phyloP scores from a whole-genome alignment of 2,888 invertebrate genomes.

The Ctena decussata region DNA sequence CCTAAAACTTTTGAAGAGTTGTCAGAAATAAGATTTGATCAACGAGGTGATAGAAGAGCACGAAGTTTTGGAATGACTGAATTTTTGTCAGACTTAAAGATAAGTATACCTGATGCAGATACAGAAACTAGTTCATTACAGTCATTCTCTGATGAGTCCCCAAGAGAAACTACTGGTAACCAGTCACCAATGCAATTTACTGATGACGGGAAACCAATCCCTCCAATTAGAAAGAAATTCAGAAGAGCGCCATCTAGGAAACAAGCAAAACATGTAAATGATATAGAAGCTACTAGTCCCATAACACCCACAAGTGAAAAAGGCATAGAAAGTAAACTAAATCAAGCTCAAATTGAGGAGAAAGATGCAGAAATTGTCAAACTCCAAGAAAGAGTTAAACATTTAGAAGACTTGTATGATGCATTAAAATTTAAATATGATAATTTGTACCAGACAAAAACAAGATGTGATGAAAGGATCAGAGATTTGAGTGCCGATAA shows the following conservation, averaged over 20 bases:
- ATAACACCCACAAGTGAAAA: neutral
- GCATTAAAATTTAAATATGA: constrained; percentile 43
- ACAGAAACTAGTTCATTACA: neutral
- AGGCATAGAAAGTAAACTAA: neutral
- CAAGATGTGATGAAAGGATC: constrained; percentile 63
- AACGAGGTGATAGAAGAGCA: constrained; percentile 51
- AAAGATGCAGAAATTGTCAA: constrained; percentile 50
- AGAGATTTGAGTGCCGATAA: constrained; percentile 68
- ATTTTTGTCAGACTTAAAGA: neutral
- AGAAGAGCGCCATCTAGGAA: constrained; percentile 12
- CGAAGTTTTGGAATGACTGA: constrained; percentile 34
- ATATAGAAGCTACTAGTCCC: neutral
- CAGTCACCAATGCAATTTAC: constrained; percentile 3
- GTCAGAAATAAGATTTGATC: constrained; percentile 55
- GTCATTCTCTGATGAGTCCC: neutral
- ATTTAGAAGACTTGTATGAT: constrained; percentile 57
- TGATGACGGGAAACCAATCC: constrained; percentile 64
- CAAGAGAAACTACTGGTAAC: neutral
- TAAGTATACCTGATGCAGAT: neutral
- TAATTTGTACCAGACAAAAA: constrained; percentile 45
- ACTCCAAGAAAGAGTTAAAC: constrained; percentile 57
- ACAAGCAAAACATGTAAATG: constrained; percentile 23
- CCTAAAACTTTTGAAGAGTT: constrained; percentile 36
- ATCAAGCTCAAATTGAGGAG: constrained; percentile 19
- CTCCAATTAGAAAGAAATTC: constrained; percentile 65